Percentiles rank a stretch among this genome's conserved stretches.
Evolutionary conservation across 2,888 invertebrate genomes (phyloP).

Genomic region (Athrips mouffetella): DNA sequence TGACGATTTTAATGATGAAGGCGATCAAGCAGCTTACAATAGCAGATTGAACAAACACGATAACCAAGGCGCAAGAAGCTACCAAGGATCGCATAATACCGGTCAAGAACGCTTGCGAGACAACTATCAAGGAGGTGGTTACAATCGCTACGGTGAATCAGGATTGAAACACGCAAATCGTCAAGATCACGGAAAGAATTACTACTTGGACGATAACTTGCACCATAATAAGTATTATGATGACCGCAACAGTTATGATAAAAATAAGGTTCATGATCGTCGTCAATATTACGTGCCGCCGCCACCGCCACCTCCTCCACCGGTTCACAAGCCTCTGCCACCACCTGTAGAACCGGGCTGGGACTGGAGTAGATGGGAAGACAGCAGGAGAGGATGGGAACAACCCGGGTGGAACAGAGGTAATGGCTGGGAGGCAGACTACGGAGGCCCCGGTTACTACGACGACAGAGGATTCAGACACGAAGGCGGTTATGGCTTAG

Average conservation of each 20-base stretch:
- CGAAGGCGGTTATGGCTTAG: conserved; percentile 63
- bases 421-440: conserved; percentile 51
- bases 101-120: conserved; percentile 60
- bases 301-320: conserved; percentile 22
- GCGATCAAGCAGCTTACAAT: conserved; percentile 65
- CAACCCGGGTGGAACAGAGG: conserved; percentile 39
- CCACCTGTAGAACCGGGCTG: conserved; percentile 48
- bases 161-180: conserved; percentile 59
- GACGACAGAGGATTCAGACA: conserved; percentile 62
- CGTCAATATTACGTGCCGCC: conserved; percentile 50
- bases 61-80: conserved; percentile 60
- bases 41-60: conserved; percentile 60
- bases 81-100: conserved; percentile 65
- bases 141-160: conserved; percentile 59
- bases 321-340: conserved; percentile 18
- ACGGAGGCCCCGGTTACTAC: conserved; percentile 63
- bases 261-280: conserved; percentile 55
- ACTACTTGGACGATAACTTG: conserved; percentile 64
- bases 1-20: conserved; percentile 79
- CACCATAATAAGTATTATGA: conserved; percentile 64
- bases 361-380: conserved; percentile 58
- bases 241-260: conserved; percentile 56
- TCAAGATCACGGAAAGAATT: conserved; percentile 66
- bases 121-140: conserved; percentile 58
- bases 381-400: conserved; percentile 46